Conservation (phyloP, 2,797 vertebrate species). For the Gymnopithys bicolor region DNA sequence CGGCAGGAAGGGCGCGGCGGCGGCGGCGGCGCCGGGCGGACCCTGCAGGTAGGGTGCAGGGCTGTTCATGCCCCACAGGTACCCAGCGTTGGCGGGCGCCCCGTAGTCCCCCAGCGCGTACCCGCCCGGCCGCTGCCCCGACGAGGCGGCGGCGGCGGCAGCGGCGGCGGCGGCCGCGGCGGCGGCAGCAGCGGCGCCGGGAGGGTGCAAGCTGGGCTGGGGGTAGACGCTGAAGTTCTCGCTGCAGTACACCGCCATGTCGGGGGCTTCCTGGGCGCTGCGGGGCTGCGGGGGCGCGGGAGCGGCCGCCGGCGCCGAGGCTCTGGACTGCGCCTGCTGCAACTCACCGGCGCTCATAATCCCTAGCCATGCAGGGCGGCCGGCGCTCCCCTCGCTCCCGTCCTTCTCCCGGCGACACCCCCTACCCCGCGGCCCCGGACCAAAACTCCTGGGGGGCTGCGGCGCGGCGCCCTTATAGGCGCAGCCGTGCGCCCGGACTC, state of each 20-base stretch:
- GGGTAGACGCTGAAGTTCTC: constrained; percentile 90
- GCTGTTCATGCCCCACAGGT: constrained; percentile 89
- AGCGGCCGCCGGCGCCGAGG: constrained; percentile 63
- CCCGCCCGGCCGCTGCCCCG: constrained; percentile 79
- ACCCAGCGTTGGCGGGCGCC: constrained; percentile 79
- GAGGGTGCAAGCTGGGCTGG: constrained; percentile 82
- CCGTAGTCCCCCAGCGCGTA: constrained; percentile 89
- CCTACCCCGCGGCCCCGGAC: not conserved
- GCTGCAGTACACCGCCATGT: constrained; percentile 93
- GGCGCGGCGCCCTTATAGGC: not conserved
- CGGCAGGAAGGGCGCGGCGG: constrained; percentile 77
- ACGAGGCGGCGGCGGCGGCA: constrained; percentile 74
- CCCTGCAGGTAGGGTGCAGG: constrained; percentile 87
- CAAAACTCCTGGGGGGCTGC: constrained; percentile 19
- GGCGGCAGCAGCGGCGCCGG: constrained; percentile 82
- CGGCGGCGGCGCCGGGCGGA: constrained; percentile 63
- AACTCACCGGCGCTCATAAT: constrained; percentile 67
- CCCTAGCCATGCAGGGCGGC: constrained; percentile 52
- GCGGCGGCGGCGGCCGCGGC: constrained; percentile 72
- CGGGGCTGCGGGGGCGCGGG: constrained; percentile 80
- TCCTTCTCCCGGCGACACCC: not conserved
- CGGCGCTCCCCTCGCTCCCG: not conserved
- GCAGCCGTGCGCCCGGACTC: not conserved
- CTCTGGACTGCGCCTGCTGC: constrained; percentile 29
- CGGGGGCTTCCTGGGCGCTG: constrained; percentile 82